These are phyloP conservation scores for Crematogaster levior DNA, from an alignment of 2,888 invertebrate genomes.

Conservation along the genomic window DNA sequence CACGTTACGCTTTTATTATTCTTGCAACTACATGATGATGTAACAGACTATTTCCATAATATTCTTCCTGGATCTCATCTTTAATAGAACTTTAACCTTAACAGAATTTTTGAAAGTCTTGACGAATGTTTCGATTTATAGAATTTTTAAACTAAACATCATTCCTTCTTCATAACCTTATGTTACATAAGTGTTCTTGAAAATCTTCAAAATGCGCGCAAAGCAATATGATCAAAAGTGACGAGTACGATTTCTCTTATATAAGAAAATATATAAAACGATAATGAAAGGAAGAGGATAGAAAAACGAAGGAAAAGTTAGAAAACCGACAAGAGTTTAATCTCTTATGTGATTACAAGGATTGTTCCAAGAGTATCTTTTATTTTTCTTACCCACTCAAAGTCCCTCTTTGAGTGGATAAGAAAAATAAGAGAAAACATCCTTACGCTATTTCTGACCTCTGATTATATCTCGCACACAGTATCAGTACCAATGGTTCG, in stretches of 20 bases:
- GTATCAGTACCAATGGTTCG: background rate
- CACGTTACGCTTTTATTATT: slow-evolving; percentile 33
- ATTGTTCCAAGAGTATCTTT: background rate
- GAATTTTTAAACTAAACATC: background rate
- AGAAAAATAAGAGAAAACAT: too few relatives aligned
- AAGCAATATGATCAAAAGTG: background rate
- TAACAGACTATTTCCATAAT: slow-evolving; percentile 28
- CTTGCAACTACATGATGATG: slow-evolving; percentile 9
- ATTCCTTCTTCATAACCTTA: background rate
- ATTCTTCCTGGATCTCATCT: slow-evolving; percentile 37
- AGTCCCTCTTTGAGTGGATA: background rate
- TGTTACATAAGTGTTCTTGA: background rate
- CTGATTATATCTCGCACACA: background rate
- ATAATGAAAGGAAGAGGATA: background rate
- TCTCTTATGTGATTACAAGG: background rate
- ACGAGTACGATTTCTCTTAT: background rate
- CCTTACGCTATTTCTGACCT: background rate
- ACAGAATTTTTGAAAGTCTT: slow-evolving; percentile 14
- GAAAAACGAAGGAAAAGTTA: background rate
- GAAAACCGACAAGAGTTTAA: background rate
- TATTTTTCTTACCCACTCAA: background rate
- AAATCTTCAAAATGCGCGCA: background rate
- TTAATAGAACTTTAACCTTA: background rate
- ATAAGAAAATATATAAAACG: background rate
- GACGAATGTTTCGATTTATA: background rate